These are phyloP conservation scores for Emmelina monodactyla DNA, from an alignment of 2,888 invertebrate genomes.

Conservation along the genomic window DNA sequence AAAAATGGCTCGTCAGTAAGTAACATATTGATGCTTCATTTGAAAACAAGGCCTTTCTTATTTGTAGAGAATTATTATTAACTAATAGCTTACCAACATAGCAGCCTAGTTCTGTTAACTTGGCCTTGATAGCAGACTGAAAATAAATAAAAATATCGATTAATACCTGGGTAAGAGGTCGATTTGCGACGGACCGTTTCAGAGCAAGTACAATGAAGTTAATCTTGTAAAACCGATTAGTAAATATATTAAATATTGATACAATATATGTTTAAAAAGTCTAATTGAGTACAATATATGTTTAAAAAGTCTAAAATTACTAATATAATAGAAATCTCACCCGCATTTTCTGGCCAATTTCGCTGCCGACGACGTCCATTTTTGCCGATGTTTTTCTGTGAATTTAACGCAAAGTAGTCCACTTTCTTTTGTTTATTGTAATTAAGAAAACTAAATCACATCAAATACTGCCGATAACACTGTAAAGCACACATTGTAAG, in stretches of 20 bases:
- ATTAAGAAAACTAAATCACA: too few species aligned
- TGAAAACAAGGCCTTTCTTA: too few species aligned
- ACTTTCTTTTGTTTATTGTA: too few species aligned
- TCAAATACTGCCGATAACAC: too few species aligned
- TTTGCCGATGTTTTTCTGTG: slow-evolving; percentile 18
- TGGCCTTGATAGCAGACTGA: slow-evolving; percentile 95
- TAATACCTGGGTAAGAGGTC: too few species aligned
- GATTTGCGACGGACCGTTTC: too few species aligned
- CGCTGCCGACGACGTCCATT: slow-evolving; percentile 83
- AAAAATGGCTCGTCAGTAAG: background rate
- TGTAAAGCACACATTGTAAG: too few species aligned
- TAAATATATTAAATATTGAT: too few species aligned
- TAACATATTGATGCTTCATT: too few species aligned
- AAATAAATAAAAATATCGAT: background rate
- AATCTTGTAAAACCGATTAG: too few species aligned
- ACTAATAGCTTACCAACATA: slow-evolving; percentile 78
- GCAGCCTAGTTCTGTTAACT: slow-evolving; percentile 91
- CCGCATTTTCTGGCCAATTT: slow-evolving; percentile 88
- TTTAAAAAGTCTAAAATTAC: slow-evolving; percentile 7
- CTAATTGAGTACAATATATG: background rate
- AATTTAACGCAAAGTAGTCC: background rate
- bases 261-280: too few species aligned
- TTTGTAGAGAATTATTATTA: background rate
- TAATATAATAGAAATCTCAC: slow-evolving; percentile 53
- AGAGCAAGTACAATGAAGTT: too few species aligned